Conservation (phyloP, 2,113 vertebrate species). For the Gracilinanus agilis region DNA sequence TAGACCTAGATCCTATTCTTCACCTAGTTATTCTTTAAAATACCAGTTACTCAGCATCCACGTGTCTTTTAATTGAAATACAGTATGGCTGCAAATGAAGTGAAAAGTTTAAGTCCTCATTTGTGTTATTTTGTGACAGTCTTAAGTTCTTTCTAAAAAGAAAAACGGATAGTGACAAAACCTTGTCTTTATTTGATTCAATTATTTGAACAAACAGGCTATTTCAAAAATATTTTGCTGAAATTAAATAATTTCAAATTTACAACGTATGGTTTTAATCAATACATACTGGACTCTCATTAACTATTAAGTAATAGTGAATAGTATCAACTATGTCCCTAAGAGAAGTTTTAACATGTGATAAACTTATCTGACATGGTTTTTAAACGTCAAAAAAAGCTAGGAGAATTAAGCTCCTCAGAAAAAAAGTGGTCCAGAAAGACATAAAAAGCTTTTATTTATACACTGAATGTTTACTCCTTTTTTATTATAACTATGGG, state of each 20-base stretch:
- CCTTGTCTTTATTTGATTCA: not conserved
- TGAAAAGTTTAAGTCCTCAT: not conserved
- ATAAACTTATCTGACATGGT: too few relatives aligned
- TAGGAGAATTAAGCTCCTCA: not conserved
- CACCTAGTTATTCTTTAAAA: not conserved
- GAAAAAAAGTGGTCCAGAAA: not conserved
- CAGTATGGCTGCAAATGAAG: not conserved
- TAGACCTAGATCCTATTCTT: not conserved
- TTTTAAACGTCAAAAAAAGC: not conserved
- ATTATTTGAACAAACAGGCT: not conserved
- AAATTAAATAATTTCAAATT: not conserved
- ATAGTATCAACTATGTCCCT: not conserved
- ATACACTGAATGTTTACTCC: not conserved
- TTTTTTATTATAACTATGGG: conserved; percentile 1
- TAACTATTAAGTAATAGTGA: not conserved
- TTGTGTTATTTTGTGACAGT: not conserved
- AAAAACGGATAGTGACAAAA: conserved; percentile 17
- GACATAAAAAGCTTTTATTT: not conserved
- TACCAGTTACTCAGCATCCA: not conserved
- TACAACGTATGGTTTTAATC: not conserved
- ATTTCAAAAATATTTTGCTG: conserved; percentile 31
- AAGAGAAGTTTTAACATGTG: not conserved
- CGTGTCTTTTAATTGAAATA: not conserved
- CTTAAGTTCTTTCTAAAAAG: not conserved
- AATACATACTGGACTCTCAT: not conserved